Base-by-base conservation (phyloP, 1,140 invertebrate species). In the Drosophila leontia region DNA sequence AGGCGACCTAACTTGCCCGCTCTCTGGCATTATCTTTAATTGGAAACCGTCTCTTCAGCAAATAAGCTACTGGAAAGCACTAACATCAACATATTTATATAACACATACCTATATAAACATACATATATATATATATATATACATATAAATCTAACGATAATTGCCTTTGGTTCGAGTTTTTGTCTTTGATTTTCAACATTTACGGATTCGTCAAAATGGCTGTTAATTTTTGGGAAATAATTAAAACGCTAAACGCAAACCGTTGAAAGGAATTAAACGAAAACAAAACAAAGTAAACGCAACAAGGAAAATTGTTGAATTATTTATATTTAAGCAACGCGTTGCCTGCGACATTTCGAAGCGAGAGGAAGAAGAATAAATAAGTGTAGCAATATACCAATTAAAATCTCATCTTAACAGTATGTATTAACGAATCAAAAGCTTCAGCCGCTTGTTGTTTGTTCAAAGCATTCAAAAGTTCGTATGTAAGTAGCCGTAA, bases 201-300 rank as follows among this genome's bases (percentile, higher is more conserved):
- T 92, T 92, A 82, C 65, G 78, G 80, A 92, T 92, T 92, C 91
- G 91, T 92, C 91, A 92, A 92, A 92, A 92, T 92, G 91, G 91
- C 91, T 92, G 91, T 92, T 92, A 92, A 92, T 92, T 92, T 92
- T 91, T 85, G 74, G 77, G 69, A 80, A 72, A 72, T 81, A 86
- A 69, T 61, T 58, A 63, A 79, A 82, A 82, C 67, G 68, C 79
- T 76, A 84, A 59, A 80, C 53, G 75, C 82, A 77, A 91, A 79
- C 63, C 50, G 53, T 80, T 64, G 19, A 75, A 48, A 42, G 50
- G 13, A 67, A 60, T 51, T 74, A 67, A 57, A 35, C 9, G 39
- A 53, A 55, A 71, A 48, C 26, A 53, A 53, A 79, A 15, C 9
- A 58, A 63, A 68, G 26, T 56, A 56, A 56, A 3, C 34, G 42